Base-by-base conservation (phyloP, 2,888 invertebrate species). In the Reticulitermes lucifugus region DNA sequence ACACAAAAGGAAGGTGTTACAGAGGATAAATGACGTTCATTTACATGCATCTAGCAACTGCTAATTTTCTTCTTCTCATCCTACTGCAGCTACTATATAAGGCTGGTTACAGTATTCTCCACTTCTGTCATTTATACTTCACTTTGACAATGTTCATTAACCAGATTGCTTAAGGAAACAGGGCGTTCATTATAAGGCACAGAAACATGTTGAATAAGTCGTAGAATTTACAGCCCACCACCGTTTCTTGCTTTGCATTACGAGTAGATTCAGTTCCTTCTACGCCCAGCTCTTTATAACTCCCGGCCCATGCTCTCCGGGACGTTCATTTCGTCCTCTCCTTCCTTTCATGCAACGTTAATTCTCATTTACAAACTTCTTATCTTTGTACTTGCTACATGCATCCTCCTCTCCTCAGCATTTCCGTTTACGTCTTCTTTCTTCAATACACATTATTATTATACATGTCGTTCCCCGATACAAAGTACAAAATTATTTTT, bases 61-160 rank as follows among this genome's bases (percentile, higher is more conserved):
- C 55, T 79, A 46, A 79, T 79, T n/a, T 79, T 79, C 79, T n/a
- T 46, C 43, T 79, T 79, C 46, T 46, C 75, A 12, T 21, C 41
- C 75, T 22, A 14, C 75, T 71, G 46, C 46, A 46, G n/a, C 71
- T 25, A 22, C n/a, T 77, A 7, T 18, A 12, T 55, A n/a, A 55
- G 25, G 25, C 21, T 65, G 79, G 79, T 79, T 51, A 77, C 79
- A 79, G 7, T 55, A 41, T 83, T 60, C 83, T 65, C 65, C 12
- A 71, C 83, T 83, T 83, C 71, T 71, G 83, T 71, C 83, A 83
- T 83, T 83, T 83, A 83, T 71, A 83, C 65, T 83, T 83, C 43
- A 83, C 70, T 83, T 83, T 83, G 83, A 70, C 83, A 70, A 29
- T 83, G 83, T 83, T 83, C 83, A 83, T 83, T 83, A 71, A 41